These are phyloP conservation scores for Anabas testudineus DNA, from an alignment of 2,797 vertebrate species.

Conservation along the genomic window DNA sequence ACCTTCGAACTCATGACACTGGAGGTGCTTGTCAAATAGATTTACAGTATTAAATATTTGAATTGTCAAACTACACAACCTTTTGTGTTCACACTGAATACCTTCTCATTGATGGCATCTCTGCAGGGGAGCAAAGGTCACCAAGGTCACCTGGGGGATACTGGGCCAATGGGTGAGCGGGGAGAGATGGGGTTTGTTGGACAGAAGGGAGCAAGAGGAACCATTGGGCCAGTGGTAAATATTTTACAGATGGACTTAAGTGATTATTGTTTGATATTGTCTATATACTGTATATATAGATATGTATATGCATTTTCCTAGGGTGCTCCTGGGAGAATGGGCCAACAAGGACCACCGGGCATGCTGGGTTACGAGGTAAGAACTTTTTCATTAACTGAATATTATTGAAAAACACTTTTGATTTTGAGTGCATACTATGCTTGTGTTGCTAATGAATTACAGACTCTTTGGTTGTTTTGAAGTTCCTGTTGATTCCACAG, in stretches of 20 bases:
- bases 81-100: slow-evolving; percentile 34
- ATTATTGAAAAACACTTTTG: slow-evolving; percentile 1
- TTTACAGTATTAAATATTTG: slow-evolving; percentile 40
- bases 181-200: slow-evolving; percentile 90
- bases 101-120: slow-evolving; percentile 33
- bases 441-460: slow-evolving; percentile 11
- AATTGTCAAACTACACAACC: slow-evolving; percentile 25
- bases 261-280: slow-evolving; percentile 16
- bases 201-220: slow-evolving; percentile 94
- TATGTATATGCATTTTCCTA: slow-evolving; percentile 67
- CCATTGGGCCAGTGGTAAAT: slow-evolving; percentile 90
- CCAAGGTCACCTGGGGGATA: slow-evolving; percentile 92
- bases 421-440: background rate
- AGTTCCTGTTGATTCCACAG: background rate
- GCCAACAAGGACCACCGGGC: slow-evolving; percentile 90
- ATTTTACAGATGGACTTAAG: background rate
- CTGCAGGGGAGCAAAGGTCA: slow-evolving; percentile 93
- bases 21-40: slow-evolving; percentile 31
- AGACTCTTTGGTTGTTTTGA: background rate
- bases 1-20: slow-evolving; percentile 5
- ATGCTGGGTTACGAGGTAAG: slow-evolving; percentile 91
- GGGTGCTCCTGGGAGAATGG: slow-evolving; percentile 94
- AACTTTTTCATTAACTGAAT: background rate
- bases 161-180: slow-evolving; percentile 85
- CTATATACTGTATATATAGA: slow-evolving; percentile 17